A percentile compares a stretch with the other conserved stretches of the same genome.
Conservation (phyloP, 2,797 vertebrate genomes). For the Hippocampus kuda region DNA sequence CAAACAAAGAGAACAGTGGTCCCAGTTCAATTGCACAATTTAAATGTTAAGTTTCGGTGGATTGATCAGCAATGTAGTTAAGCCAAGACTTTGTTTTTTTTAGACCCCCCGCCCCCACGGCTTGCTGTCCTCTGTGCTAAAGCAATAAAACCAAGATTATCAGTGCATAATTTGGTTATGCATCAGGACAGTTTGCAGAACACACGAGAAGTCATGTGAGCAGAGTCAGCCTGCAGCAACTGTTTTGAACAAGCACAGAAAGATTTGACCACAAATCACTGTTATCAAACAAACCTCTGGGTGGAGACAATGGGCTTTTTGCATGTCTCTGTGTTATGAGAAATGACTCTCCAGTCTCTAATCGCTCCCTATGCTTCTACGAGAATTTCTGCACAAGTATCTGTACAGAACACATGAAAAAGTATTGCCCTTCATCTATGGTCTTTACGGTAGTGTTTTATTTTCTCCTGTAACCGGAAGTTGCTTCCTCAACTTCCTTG, state of each 20-base stretch:
- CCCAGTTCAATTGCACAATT: background rate
- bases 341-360: background rate
- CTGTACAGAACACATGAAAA: background rate
- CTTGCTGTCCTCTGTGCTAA: slow-evolving; percentile 6
- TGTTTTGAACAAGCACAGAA: background rate
- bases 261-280: background rate
- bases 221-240: background rate
- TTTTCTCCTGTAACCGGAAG: slow-evolving; percentile 37
- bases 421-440: background rate
- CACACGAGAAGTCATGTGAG: background rate
- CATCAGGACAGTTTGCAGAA: background rate
- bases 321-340: background rate
- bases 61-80: background rate
- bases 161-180: background rate
- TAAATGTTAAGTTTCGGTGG: background rate
- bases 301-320: background rate
- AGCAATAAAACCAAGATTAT: background rate
- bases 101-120: too few species aligned
- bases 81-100: slow-evolving; percentile 17
- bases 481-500: slow-evolving; percentile 46
- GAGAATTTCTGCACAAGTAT: background rate
- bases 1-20: slow-evolving; percentile 15
- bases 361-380: background rate
- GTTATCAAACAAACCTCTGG: background rate
- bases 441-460: slow-evolving; percentile 32